Base-by-base conservation (phyloP, 2,797 vertebrate genomes). In the Enteromius afrohamiltoni region DNA sequence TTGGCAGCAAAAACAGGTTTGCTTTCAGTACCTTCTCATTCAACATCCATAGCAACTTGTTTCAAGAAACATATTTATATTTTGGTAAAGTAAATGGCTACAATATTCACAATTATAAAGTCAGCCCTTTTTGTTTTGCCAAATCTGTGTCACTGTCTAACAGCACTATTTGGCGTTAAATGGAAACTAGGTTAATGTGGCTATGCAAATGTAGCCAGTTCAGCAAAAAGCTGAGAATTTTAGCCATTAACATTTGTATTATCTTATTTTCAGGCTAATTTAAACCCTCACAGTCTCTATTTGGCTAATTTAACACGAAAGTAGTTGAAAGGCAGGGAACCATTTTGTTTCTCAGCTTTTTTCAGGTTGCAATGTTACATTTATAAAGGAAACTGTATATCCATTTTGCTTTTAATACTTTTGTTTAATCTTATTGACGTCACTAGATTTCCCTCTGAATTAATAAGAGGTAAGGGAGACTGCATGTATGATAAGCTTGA, bases 171-270 rank as follows among this genome's bases (percentile, higher is more conserved):
- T 55, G 14, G 9, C n/a, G 29, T 29, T 0, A 29, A 29, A 19
- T 67, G n/a, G 26, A 79, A 17, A 68, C 21, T 79, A 9, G 21
- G 62, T 16, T 67, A 31, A 73, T 31, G 26, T 51, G 45, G 67
- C n/a, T 23, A 23, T 45, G 17, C 26, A 51, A 73, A 51, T 34
- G 9, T 77, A 29, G 23, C n/a, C 31, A 40, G 45, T 13, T 40
- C 21, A 23, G 31, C 51, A 76, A 14, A 75, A 64, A 47, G 58
- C 17, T 34, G 62, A 51, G 11, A 10, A 67, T 51, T 53, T 51
- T 1, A 79, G 11, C 16, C 19, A 68, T 19, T 55, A 42, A 29
- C 0, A 55, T 53, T 29, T 42, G 58, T 21, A 31, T 8, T 7
- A 49, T 29, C 9, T 26, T 34, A 34, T 67, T 19, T 31, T 29